phyloP scores from a whole-genome alignment of 2,888 invertebrate genomes.

The Pheosia gnoma region DNA sequence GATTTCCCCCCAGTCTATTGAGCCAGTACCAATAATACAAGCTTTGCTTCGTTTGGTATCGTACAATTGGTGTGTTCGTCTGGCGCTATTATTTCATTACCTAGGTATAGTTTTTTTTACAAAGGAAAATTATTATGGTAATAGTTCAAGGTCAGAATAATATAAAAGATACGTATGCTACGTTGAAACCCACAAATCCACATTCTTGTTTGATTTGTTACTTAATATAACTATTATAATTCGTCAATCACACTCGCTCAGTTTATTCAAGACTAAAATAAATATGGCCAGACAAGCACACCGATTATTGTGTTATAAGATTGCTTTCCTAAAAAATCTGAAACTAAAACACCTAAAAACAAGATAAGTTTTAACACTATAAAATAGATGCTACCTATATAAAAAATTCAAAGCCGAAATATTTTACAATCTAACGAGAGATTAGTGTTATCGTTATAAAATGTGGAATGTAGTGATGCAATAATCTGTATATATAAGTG shows the following conservation, averaged over 20 bases:
- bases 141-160: background rate
- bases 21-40: too few species aligned
- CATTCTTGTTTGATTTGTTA: slow-evolving; percentile 3
- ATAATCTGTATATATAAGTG: slow-evolving; percentile 1
- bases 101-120: too few species aligned
- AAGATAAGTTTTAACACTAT: too few species aligned
- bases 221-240: slow-evolving; percentile 9
- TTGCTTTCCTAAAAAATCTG: too few species aligned
- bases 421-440: background rate
- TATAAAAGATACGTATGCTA: background rate
- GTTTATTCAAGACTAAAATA: slow-evolving; percentile 7
- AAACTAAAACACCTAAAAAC: too few species aligned
- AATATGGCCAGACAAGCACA: background rate
- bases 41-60: too few species aligned
- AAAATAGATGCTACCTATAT: too few species aligned
- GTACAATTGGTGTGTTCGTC: too few species aligned
- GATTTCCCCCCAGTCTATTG: too few species aligned
- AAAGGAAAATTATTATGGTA: background rate
- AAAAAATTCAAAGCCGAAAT: too few species aligned
- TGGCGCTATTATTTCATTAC: too few species aligned
- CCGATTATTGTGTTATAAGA: background rate
- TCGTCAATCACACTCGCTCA: slow-evolving; percentile 10
- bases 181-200: background rate
- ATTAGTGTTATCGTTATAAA: slow-evolving; percentile 4
- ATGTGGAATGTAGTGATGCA: slow-evolving; percentile 1